Base-by-base conservation (phyloP, 2,797 vertebrate genomes). In the Crypturellus tataupa region DNA sequence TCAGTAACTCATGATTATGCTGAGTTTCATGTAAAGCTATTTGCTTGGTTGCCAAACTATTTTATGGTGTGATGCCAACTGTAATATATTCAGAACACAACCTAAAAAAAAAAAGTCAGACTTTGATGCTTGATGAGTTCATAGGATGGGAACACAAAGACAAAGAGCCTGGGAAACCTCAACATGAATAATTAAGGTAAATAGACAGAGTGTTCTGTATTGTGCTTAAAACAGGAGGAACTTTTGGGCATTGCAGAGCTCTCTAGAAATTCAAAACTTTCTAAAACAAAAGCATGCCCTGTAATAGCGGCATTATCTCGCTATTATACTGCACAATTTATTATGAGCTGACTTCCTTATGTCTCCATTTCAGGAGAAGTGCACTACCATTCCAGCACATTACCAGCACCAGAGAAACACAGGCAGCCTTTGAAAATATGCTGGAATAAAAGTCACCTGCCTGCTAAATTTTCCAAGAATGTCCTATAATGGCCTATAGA, bases 41-140 rank as follows among this genome's bases (percentile, higher is more conserved):
- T 93, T 96, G 94, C 93, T 96, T 96, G 62, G 21, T 86, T 97
- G 97, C 96, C 97, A 96, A 95, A 87, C 64, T 44, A 39, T 90
- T 97, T 95, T 80, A 91, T 92, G 93, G 96, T 95, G 72, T 90
- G 58, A 83, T 96, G 97, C 97, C 97, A 97, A 53, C 80, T 80
- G 63, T 86, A 90, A 94, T 85, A 91, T 78, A 93, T 91, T 76
- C 79, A 82, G 93, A 93, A 31, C 27, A 24, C 19, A 71, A 75
- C 44, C 95, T 90, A 44, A 71, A 81, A 95, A 62, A 58, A 81
- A 95, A 62, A 58, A 4, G 92, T 31, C 51, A 63, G 85, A 85
- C 93, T 90, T 91, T 94, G 92, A 87, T 96, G 93, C 92, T 89
- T 81, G 89, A 82, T 92, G 83, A 90, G 77, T 93, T 95, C 95